Conservation (phyloP, 35 echinoderm and acorn worm genomes). For the Apostichopus parvimensis region DNA sequence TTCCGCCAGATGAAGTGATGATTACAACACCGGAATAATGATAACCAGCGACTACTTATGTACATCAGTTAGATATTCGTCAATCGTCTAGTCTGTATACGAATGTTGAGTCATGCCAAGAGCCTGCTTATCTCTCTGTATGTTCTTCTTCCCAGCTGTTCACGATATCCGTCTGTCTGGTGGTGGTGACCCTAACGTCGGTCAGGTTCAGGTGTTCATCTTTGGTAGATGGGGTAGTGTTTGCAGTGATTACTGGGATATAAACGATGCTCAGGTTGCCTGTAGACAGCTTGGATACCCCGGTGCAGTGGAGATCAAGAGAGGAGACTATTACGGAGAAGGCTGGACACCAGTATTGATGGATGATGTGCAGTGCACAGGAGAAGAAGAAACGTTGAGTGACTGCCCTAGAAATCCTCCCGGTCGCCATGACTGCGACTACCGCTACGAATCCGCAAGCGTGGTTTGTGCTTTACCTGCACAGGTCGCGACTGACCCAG, state of each 20-base stretch:
- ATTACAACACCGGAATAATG: not conserved
- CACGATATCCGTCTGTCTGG: not conserved
- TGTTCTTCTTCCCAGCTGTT: not conserved
- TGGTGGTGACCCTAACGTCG: not conserved
- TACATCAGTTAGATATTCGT: not conserved
- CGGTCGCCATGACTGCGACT: conserved; percentile 25
- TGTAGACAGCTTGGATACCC: conserved; percentile 28
- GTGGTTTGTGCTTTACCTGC: not conserved
- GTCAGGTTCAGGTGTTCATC: conserved; percentile 26
- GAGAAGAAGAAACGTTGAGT: conserved; percentile 8
- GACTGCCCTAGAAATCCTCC: conserved; percentile 31
- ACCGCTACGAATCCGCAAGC: conserved; percentile 27
- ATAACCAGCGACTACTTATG: not conserved
- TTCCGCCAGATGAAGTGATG: not conserved
- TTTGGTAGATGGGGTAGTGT: conserved; percentile 22
- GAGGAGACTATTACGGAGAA: conserved; percentile 19
- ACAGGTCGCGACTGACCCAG: too few relatives aligned
- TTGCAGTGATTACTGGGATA: conserved; percentile 44
- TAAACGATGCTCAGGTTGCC: conserved; percentile 9
- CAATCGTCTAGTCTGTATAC: not conserved
- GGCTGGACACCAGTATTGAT: conserved; percentile 20
- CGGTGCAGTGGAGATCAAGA: conserved; percentile 32
- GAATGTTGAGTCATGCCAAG: not conserved
- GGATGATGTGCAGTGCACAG: conserved; percentile 33
- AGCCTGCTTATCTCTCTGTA: not conserved